Base-by-base conservation (phyloP, 2,888 invertebrate genomes). In the Leptopilina myrica region DNA sequence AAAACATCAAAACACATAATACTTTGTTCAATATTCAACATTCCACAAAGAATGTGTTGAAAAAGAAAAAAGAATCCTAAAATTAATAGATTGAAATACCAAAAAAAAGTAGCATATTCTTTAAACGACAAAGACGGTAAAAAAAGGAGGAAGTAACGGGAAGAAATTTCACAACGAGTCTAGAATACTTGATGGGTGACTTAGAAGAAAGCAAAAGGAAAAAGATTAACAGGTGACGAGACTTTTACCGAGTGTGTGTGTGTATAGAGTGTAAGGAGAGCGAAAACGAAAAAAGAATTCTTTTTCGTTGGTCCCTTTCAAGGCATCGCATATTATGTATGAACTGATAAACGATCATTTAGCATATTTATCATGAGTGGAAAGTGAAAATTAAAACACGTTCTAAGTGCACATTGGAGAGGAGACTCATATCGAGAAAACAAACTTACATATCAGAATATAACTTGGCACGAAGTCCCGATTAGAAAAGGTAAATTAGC, bases 381-480 rank as follows among this genome's bases (percentile, higher is more conserved):
- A 91, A 90, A 91, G 90, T 91, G 89, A 90, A 90, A 90, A 89
- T 89, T 86, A 85, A 85, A 87, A 88, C 87, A 85, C 82, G 81
- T 77, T 81, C 46, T 79, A 59, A 78, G 69, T 77, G 65, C 76
- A 62, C 83, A 62, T 76, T 66, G 80, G 76, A 4, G 33, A 81
- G 77, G 78, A 82, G 82, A 84, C 83, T 81, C 80, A 82, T 80
- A 87, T 86, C 78, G 83, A 80, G 83, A 79, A 49, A 11, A 81
- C 33, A 56, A 53, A 33, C 81, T 80, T 80, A 77, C 49, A 49
- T 49, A 49, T 49, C 11, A 49, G 12, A 11, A 77, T 78, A 77
- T 46, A 77, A 77, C 75, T 43, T 65, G 53, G 75, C 73, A 81
- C 79, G 77, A 67, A 79, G 77, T 82, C 80, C 79, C 87, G 88